A percentile compares a stretch with the other conserved stretches of the same genome.
These are phyloP conservation scores for Gryllus longicercus DNA, from an alignment of 2,888 invertebrate genomes.

Conservation along the genomic window DNA sequence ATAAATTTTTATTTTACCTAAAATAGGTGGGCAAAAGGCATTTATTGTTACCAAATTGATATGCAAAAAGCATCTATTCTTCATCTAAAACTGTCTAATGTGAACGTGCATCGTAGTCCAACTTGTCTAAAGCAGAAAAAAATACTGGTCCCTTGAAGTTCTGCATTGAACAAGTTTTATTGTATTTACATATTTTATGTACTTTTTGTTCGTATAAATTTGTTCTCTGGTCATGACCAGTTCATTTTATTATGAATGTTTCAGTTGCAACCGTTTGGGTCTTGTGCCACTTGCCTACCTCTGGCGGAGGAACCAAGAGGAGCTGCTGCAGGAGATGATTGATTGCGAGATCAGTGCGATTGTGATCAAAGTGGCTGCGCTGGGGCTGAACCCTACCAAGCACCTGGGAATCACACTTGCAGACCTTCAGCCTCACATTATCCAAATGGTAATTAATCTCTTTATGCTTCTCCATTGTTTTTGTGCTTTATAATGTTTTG, in stretches of 20 bases:
- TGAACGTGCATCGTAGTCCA: too few species aligned
- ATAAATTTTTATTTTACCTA: too few species aligned
- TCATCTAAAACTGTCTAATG: too few species aligned
- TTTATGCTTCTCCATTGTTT: background rate
- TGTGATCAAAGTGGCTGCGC: constrained; percentile 94
- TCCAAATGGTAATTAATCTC: constrained; percentile 66
- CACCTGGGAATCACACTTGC: constrained; percentile 84
- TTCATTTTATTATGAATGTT: background rate
- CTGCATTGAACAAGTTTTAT: too few species aligned
- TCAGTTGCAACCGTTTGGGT: constrained; percentile 83
- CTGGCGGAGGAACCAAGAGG: constrained; percentile 93
- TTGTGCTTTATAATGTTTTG: constrained; percentile 18
- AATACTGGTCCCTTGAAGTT: too few species aligned
- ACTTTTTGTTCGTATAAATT: too few species aligned
- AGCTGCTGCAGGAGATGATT: constrained; percentile 95
- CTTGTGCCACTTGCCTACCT: constrained; percentile 87
- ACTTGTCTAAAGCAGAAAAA: too few species aligned
- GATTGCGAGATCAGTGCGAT: constrained; percentile 87
- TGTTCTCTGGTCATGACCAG: too few species aligned
- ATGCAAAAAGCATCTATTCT: too few species aligned
- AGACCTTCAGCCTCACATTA: constrained; percentile 82
- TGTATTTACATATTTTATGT: too few species aligned
- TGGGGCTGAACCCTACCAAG: constrained; percentile 80
- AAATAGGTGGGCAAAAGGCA: too few species aligned
- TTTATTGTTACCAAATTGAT: too few species aligned